Conservation (phyloP, 2,797 vertebrate genomes). For the Hylomyscus alleni region DNA sequence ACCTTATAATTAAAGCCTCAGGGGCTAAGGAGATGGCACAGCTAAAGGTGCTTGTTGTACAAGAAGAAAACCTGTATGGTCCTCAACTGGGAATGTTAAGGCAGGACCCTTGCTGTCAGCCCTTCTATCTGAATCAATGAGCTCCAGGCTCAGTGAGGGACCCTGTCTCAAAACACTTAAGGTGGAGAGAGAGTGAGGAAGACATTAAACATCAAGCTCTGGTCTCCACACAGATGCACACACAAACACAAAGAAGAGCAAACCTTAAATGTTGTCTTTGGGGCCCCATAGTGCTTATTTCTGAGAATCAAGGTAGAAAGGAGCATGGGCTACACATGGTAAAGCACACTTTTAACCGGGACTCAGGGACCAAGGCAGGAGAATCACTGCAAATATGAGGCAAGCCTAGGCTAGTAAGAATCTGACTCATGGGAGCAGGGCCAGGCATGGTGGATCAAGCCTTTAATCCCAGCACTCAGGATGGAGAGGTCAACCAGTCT, state of each 20-base stretch:
- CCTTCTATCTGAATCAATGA: background rate
- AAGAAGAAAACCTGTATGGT: background rate
- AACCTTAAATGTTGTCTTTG: background rate
- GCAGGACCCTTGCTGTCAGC: background rate
- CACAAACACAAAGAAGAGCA: background rate
- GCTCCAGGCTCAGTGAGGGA: background rate
- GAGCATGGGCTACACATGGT: no score
- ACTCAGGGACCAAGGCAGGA: background rate
- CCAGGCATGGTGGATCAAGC: background rate
- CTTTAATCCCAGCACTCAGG: background rate
- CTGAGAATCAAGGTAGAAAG: background rate
- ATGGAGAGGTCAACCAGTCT: background rate
- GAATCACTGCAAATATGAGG: background rate
- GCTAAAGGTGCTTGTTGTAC: background rate
- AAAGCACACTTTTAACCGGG: background rate
- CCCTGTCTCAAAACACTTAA: background rate
- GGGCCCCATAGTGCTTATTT: background rate
- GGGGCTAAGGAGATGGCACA: background rate
- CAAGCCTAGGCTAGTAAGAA: background rate
- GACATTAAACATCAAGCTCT: background rate
- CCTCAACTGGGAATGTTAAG: background rate
- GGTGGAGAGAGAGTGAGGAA: background rate
- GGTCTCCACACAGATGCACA: background rate
- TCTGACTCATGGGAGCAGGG: background rate
- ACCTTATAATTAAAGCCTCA: background rate